Base-by-base conservation (phyloP, 2,888 invertebrate genomes). In the Leucophora obtusa region DNA sequence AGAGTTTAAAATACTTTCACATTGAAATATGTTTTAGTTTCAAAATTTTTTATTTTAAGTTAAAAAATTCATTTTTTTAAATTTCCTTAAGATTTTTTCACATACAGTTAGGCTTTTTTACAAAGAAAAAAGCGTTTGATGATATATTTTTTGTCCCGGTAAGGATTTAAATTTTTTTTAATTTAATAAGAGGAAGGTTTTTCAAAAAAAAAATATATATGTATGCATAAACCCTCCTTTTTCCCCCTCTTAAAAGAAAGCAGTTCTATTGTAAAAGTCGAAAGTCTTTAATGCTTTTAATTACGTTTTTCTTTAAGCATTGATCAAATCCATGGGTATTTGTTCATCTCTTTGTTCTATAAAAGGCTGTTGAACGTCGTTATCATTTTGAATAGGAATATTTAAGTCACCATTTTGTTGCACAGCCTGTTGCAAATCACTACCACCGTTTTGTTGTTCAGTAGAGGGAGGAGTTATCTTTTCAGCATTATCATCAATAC, bases 101-200 rank as follows among this genome's bases (percentile, higher is more conserved):
- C 77, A 78, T 78, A 72, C 77, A 78, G 28, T 78, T 35, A 66
- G 60, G 71, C 77, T 72, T 78, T 77, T 77, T 66, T 71, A 54
- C 56, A 35, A 50, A 56, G 54, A 68, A 66, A 78, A 78, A 78
- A 78, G 77, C 77, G 66, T 66, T 72, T 62, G 71, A 78, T 78
- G 77, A 72, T 68, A 68, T 62, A n/a, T 59, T 65, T 58, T 70
- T 65, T 28, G 28, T 28, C 70, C 76, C 58, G 47, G 68, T 47
- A 69, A 60, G 56, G 54, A 72, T 60, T 43, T 11, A 62, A 62
- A 56, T 35, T 74, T 75, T 56, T 17, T 35, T 70, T 24, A 18
- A 68, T 71, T 72, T 68, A 59, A 60, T 66, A 51, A 56, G 63
- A 68, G 65, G 69, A 59, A 72, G 72, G 47, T 51, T 54, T 56